phyloP scores from a whole-genome alignment of 1,140 invertebrate species.

The Neoseiulus cucumeris region DNA sequence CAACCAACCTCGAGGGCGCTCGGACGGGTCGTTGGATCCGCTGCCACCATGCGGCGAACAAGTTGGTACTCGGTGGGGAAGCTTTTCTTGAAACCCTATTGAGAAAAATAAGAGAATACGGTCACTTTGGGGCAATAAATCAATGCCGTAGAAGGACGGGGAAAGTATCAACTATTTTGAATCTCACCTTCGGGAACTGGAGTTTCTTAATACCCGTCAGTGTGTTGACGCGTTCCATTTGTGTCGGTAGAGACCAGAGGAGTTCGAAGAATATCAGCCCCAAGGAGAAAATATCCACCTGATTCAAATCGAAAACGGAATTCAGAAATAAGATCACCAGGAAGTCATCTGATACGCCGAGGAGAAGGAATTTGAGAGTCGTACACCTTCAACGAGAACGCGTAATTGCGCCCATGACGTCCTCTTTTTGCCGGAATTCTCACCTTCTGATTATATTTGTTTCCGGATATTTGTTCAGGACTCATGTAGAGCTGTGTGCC shows the following conservation, averaged over 20 bases:
- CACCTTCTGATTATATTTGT: conserved; percentile 73
- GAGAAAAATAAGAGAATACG: not conserved
- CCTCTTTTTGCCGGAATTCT: too few relatives aligned
- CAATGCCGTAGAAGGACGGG: not conserved
- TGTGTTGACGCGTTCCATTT: conserved; percentile 53
- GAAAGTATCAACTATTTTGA: not conserved
- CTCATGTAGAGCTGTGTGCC: conserved; percentile 93
- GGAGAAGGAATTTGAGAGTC: too few relatives aligned
- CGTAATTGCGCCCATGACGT: too few relatives aligned
- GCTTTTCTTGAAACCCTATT: not conserved
- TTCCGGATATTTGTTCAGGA: conserved; percentile 64
- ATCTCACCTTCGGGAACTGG: not conserved
- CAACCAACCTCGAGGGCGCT: not conserved
- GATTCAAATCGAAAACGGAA: too few relatives aligned
- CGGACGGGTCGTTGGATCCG: not conserved
- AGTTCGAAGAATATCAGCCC: conserved; percentile 86
- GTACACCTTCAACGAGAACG: too few relatives aligned
- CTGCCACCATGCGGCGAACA: not conserved
- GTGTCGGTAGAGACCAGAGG: conserved; percentile 62
- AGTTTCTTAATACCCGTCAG: not conserved
- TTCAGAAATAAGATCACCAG: too few relatives aligned
- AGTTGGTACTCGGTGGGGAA: not conserved
- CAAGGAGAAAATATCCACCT: conserved; percentile 68
- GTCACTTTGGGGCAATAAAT: not conserved
- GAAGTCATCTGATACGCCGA: too few relatives aligned